phyloP scores from a whole-genome alignment of 2,113 vertebrate species.

The Marmota flaviventris region DNA sequence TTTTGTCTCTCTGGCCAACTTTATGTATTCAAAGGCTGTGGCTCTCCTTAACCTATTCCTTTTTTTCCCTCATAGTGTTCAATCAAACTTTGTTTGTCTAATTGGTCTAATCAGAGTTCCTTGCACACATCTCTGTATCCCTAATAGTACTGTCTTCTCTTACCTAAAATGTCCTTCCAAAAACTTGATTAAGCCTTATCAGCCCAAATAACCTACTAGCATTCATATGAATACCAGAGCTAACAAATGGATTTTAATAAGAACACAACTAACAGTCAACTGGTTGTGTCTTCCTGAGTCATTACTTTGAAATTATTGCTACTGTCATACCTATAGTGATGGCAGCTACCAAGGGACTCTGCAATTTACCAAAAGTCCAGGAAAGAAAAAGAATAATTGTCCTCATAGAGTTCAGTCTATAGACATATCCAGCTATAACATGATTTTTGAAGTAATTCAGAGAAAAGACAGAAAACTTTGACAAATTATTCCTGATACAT shows the following conservation, averaged over 20 bases:
- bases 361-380: neutral
- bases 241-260: neutral
- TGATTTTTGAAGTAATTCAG: neutral
- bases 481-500: neutral
- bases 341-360: neutral
- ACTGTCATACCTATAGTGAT: neutral
- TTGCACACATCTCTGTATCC: neutral
- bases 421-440: neutral
- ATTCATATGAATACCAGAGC: neutral
- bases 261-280: neutral
- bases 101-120: neutral
- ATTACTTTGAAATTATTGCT: constrained; percentile 22
- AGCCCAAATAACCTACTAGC: neutral
- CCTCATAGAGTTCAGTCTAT: neutral
- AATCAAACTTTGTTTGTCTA: neutral
- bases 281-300: neutral
- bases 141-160: neutral
- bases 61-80: neutral
- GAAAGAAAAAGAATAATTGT: neutral
- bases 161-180: neutral
- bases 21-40: neutral
- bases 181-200: neutral
- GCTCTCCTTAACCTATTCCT: neutral
- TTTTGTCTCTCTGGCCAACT: neutral
- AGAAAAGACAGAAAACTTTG: neutral